Percentiles rank a stretch among this genome's conserved stretches.
These are phyloP conservation scores for Gonatopus flavifemur DNA, from an alignment of 1,140 invertebrate species.

Conservation along the genomic window DNA sequence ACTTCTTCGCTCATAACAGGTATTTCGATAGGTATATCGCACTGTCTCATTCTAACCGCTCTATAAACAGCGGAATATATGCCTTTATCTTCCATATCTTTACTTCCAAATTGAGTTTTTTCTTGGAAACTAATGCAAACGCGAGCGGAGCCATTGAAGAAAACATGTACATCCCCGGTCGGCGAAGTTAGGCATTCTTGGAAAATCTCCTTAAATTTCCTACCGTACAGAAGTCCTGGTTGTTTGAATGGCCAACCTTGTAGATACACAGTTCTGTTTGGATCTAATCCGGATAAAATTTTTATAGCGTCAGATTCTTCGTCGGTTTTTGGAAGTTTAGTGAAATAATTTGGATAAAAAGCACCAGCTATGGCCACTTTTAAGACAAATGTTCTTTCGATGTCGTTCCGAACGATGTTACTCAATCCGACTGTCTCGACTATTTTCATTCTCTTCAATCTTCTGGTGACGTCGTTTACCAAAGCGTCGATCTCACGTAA, in stretches of 20 bases:
- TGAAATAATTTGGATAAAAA: slow-evolving; percentile 92
- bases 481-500: slow-evolving; percentile 74
- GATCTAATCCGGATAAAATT: slow-evolving; percentile 70
- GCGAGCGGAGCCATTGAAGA: slow-evolving; percentile 63
- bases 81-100: slow-evolving; percentile 57
- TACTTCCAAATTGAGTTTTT: slow-evolving; percentile 27
- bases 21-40: slow-evolving; percentile 57
- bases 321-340: slow-evolving; percentile 53
- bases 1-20: slow-evolving; percentile 50
- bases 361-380: slow-evolving; percentile 65
- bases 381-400: slow-evolving; percentile 62
- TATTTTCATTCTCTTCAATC: slow-evolving; percentile 64
- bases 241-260: slow-evolving; percentile 68
- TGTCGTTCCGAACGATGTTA: slow-evolving; percentile 49
- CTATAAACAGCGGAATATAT: slow-evolving; percentile 75
- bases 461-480: slow-evolving; percentile 67
- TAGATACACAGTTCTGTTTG: slow-evolving; percentile 76
- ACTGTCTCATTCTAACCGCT: slow-evolving; percentile 72
- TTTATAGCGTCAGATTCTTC: slow-evolving; percentile 67
- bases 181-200: slow-evolving; percentile 37
- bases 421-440: slow-evolving; percentile 39
- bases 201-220: slow-evolving; percentile 62
- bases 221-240: slow-evolving; percentile 72
- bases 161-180: slow-evolving; percentile 60
- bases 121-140: slow-evolving; percentile 65